Percentiles rank a stretch among this genome's conserved stretches.
Conservation (phyloP, 1,140 invertebrate genomes). For the Camponotus floridanus region DNA sequence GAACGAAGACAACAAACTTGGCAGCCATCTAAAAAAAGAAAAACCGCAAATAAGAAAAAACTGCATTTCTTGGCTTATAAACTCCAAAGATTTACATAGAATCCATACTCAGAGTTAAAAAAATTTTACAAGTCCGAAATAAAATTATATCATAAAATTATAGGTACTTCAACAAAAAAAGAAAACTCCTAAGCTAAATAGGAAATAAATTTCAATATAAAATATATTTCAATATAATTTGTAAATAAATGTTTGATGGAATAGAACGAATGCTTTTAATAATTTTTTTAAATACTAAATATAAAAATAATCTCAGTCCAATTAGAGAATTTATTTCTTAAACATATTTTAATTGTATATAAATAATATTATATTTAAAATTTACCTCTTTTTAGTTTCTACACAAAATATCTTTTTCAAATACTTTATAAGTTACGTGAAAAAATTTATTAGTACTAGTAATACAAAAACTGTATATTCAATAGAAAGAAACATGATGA, state of each 20-base stretch:
- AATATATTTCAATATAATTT: background rate
- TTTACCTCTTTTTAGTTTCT: background rate
- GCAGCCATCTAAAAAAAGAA: constrained; percentile 10
- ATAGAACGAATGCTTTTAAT: background rate
- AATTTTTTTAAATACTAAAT: background rate
- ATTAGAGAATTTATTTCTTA: background rate
- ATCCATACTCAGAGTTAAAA: background rate
- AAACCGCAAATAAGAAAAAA: background rate
- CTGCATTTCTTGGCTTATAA: background rate
- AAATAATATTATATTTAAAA: too few relatives aligned
- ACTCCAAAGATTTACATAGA: background rate
- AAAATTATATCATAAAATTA: too few relatives aligned
- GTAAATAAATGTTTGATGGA: background rate
- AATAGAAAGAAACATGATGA: background rate
- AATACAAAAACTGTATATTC: background rate
- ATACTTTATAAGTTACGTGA: background rate
- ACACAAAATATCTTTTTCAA: background rate
- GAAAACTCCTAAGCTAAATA: background rate
- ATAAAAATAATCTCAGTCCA: background rate
- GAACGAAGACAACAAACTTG: background rate
- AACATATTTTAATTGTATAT: too few relatives aligned
- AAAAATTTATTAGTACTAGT: background rate
- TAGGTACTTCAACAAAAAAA: too few relatives aligned
- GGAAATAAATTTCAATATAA: background rate
- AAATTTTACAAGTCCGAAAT: too few relatives aligned